Base-by-base conservation (phyloP, 2,888 invertebrate genomes). In the Gisinianus flammeolus region DNA sequence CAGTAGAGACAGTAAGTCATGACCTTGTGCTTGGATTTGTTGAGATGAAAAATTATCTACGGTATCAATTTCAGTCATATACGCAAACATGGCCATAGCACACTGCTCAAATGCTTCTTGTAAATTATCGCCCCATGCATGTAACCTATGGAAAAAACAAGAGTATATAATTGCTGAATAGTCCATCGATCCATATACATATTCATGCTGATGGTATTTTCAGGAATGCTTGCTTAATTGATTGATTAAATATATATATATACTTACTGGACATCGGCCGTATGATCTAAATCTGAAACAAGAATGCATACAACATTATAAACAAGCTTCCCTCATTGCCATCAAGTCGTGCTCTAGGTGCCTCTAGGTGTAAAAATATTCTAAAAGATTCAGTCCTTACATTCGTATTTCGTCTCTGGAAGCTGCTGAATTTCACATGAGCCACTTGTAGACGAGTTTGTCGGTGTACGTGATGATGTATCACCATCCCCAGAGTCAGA, bases 221-320 rank as follows among this genome's bases (percentile, higher is more conserved):
- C n/a, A n/a, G n/a, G n/a, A 70, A 10, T 70, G 12, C n/a, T 6
- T 6, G 35, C 10, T 54, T 52, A n/a, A 73, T 31, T 33, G 5
- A 16, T 62, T 62, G 22, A 52, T 22, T n/a, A 6, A 24, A 54
- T 24, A 31, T 71, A 69, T 56, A 33, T 24, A 58, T 22, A 56
- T 86, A 93, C 95, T 93, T 90, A 96, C 94, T 98, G 98, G n/a
- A 98, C 95, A 89, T 98, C 98, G 24, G 98, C 98, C 35, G 98
- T 97, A 87, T 98, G 98, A 86, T 98, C 98, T 87, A 98, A 89
- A 91, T 95, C 95, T 95, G 89, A 81, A 91, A 79, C 78, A 72
- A 30, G n/a, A 78, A 81, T 56, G 4, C 19, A 56, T 56, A 56
- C 56, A 56, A n/a, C 4, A 56, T 56, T n/a, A n/a, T n/a, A n/a